Conservation (phyloP, 2,113 vertebrate species). For the Pogonocichla stellata region DNA sequence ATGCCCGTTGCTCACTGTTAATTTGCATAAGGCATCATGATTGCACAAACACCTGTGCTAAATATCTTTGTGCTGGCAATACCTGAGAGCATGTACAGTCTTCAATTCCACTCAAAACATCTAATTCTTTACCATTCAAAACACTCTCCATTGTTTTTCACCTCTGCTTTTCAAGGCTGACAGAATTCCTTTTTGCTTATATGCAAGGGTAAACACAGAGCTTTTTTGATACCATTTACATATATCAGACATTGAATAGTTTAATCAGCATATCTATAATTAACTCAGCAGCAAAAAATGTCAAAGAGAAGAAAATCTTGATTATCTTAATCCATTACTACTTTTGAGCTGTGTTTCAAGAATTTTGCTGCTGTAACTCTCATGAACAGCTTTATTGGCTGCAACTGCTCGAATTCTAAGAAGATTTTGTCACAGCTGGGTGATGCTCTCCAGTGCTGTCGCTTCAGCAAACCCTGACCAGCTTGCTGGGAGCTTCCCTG, state of each 20-base stretch:
- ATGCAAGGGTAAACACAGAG: not conserved
- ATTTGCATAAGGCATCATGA: slow-evolving; percentile 37
- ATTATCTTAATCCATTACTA: not conserved
- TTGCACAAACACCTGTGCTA: slow-evolving; percentile 49
- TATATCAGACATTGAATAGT: not conserved
- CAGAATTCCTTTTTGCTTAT: not conserved
- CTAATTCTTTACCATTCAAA: not conserved
- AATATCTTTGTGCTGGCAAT: slow-evolving; percentile 27
- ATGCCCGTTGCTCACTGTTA: not conserved
- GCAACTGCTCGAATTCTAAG: not conserved
- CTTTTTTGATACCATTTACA: not conserved
- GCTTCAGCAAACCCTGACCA: not conserved
- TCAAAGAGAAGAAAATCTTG: not conserved
- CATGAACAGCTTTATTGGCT: not conserved
- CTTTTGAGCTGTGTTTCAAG: not conserved
- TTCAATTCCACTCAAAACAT: not conserved
- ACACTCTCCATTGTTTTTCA: not conserved
- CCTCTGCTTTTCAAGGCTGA: not conserved
- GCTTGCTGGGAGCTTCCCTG: not conserved
- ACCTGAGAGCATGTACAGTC: not conserved
- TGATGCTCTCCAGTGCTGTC: not conserved
- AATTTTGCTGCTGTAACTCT: not conserved
- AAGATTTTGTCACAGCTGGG: not conserved
- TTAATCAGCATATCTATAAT: not conserved
- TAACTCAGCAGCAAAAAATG: not conserved